Conservation (phyloP, 2,113 vertebrate genomes). For the Melanerpes formicivorus region DNA sequence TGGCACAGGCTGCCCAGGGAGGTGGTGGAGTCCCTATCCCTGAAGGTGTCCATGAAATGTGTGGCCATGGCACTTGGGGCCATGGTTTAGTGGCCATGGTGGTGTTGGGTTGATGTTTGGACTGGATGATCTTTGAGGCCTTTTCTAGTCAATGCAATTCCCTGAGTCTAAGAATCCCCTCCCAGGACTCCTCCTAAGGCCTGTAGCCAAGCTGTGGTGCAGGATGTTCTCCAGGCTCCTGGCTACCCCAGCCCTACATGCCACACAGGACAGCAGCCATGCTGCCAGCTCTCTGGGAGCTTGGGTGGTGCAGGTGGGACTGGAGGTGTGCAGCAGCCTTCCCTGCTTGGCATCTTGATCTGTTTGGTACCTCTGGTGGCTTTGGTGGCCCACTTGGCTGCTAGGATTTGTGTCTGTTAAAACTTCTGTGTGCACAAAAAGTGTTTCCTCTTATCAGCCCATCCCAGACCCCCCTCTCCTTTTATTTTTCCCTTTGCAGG, state of each 20-base stretch:
- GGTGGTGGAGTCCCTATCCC: too few species aligned
- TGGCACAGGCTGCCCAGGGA: too few species aligned
- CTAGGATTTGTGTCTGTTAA: not conserved
- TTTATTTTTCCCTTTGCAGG: not conserved
- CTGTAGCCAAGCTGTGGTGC: not conserved
- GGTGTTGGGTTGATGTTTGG: too few species aligned
- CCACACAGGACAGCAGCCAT: fast-evolving
- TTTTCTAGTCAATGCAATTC: too few species aligned
- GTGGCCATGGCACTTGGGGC: too few species aligned
- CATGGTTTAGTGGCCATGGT: too few species aligned
- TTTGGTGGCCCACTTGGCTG: not conserved
- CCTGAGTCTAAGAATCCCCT: not conserved
- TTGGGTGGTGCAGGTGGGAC: not conserved
- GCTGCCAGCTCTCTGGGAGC: not conserved
- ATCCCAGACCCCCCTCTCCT: not conserved
- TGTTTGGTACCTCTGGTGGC: not conserved
- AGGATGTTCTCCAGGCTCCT: not conserved
- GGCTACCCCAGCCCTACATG: not conserved
- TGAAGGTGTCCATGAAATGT: too few species aligned
- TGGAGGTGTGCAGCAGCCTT: too few species aligned
- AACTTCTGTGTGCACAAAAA: not conserved
- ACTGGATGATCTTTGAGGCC: too few species aligned
- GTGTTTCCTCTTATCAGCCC: conserved; percentile 13
- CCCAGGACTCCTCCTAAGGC: not conserved
- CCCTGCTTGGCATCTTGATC: fast-evolving